Percentiles rank a stretch among this genome's conserved stretches.
Conservation (phyloP, 2,797 vertebrate genomes). For the Gallirallus australis region DNA sequence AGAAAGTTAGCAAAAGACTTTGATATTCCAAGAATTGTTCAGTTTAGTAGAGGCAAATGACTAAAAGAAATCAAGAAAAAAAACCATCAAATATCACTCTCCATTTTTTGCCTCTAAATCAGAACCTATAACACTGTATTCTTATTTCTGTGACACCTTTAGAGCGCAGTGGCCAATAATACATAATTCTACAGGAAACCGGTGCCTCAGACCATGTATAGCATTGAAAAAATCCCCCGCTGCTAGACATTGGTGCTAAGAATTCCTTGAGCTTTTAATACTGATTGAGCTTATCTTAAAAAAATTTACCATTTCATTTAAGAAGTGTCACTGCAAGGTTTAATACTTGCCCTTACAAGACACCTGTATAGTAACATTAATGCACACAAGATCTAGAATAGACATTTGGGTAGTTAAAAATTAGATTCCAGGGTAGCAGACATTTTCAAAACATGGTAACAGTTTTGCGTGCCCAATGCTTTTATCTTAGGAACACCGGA, state of each 20-base stretch:
- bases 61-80: neutral
- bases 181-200: neutral
- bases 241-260: neutral
- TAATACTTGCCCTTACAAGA: neutral
- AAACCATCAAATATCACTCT: neutral
- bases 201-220: neutral
- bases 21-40: neutral
- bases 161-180: neutral
- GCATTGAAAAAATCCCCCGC: rapidly evolving
- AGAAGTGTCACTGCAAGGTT: neutral
- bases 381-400: neutral
- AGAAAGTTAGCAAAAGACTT: neutral
- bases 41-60: neutral
- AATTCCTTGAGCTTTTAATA: neutral
- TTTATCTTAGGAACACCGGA: neutral
- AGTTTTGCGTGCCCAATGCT: neutral
- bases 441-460: rapidly evolving
- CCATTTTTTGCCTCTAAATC: neutral
- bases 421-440: neutral
- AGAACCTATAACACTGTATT: neutral
- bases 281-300: neutral
- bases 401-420: neutral
- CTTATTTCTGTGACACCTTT: neutral
- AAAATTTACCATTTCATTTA: neutral
- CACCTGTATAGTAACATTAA: neutral